Evolutionary conservation across 2,113 vertebrate species (phyloP), one percentile per base, ranked within the genome.

Genomic region (Pogonocichla stellata): DNA sequence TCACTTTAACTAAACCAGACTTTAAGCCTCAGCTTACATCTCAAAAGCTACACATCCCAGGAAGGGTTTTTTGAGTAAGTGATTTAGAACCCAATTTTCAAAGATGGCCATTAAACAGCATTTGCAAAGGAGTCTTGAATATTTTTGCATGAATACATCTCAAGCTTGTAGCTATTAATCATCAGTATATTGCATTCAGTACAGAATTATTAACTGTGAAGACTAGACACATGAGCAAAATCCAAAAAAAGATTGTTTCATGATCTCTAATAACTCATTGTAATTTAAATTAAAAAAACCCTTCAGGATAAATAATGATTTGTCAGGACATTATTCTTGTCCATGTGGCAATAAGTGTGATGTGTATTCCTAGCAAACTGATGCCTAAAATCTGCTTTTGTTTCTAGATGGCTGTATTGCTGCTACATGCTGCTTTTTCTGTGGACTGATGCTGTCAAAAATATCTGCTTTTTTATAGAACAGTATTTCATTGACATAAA

Each of bases 121-220:
- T 81, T 97, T 97, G 86, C 56, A 94, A 79, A 91, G 75, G 13
- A 84, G 33, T 92, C 84, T 93, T 61, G 92, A 96, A 95, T 96
- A 95, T 96, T 96, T 97, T 96, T 94, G 82, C 86, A 86, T 85
- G 54, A 92, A 87, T 87, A 95, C 82, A 96, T 95, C 82, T 95
- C 72, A 47, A 80, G 64, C 83, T 95, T 81, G 58, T 93, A 82
- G 92, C 51, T 93, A 95, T 94, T 71, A 26, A 89, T 97, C 94
- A 97, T 50, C 65, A 92, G 38, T 34, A 45, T 70, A 48, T 72
- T 84, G 56, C 14, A 67, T 77, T 92, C 47, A 31, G 89, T 81
- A 69, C 47, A 86, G 69, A 93, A 93, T 96, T 96, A 96, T 87
- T 96, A 96, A 72, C 96, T 78, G 80, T n/a, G 70, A 93, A 93